These are phyloP conservation scores for Mylabris sibirica DNA, from an alignment of 2,888 invertebrate genomes.

Conservation along the genomic window DNA sequence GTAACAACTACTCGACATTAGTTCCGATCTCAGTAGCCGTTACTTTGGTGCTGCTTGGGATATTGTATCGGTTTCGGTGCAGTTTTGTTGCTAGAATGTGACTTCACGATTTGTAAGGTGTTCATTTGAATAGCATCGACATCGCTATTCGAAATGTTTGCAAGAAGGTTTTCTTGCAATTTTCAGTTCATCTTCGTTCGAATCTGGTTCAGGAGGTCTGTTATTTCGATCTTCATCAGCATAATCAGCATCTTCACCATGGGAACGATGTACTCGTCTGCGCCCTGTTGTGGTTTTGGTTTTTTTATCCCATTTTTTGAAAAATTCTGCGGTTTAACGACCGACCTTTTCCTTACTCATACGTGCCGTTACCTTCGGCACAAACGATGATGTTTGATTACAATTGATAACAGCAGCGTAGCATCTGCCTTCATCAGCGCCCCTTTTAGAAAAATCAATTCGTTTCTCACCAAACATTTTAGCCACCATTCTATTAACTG, in stretches of 20 bases:
- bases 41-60: too few relatives aligned
- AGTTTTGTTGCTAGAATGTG: too few relatives aligned
- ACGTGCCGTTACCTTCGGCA: conserved; percentile 2
- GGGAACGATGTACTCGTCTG: background rate
- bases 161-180: conserved; percentile 15
- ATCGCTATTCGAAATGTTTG: too few relatives aligned
- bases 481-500: conserved; percentile 47
- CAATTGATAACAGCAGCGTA: too few relatives aligned
- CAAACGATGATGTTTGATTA: too few relatives aligned
- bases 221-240: background rate
- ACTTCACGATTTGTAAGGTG: background rate
- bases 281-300: background rate
- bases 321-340: background rate
- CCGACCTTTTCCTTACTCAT: background rate
- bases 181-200: conserved; percentile 20
- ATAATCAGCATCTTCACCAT: conserved; percentile 28
- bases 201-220: background rate
- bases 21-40: too few relatives aligned
- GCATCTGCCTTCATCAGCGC: conserved; percentile 49
- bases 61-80: too few relatives aligned
- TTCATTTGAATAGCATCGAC: background rate
- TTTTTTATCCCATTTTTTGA: background rate
- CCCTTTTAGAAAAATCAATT: conserved; percentile 46
- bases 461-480: conserved; percentile 52
- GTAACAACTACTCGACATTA: too few relatives aligned